Conservation (phyloP, 1,140 invertebrate species). For the Leptinotarsa undecemlineata region DNA sequence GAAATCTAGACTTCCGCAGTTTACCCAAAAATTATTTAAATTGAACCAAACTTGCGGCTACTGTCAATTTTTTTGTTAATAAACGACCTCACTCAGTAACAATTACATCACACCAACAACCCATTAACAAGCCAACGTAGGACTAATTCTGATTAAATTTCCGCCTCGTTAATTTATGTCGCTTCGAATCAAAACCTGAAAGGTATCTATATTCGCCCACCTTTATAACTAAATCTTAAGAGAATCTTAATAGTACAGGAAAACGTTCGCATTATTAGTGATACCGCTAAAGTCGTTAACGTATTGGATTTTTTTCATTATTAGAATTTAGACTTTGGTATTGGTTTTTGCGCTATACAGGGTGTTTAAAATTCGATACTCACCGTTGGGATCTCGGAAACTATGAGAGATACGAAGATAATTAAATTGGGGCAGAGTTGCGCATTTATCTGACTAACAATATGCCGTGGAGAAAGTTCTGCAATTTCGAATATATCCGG, state of each 20-base stretch:
- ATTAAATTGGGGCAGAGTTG: no score
- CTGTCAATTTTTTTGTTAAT: neutral
- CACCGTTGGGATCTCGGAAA: no score
- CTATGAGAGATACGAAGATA: no score
- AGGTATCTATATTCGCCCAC: conserved; percentile 2
- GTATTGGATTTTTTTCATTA: no score
- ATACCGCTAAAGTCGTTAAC: no score
- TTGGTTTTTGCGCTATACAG: no score
- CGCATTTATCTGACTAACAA: no score
- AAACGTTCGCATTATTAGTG: neutral
- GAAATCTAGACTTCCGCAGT: neutral
- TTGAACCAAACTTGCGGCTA: neutral
- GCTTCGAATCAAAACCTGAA: conserved; percentile 1
- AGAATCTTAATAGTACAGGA: neutral
- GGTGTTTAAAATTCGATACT: no score
- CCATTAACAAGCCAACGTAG: conserved; percentile 8
- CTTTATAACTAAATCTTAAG: neutral
- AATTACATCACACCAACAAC: conserved; percentile 6
- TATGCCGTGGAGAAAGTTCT: no score
- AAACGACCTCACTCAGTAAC: neutral
- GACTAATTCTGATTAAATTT: conserved; percentile 4
- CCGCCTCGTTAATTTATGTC: conserved; percentile 7
- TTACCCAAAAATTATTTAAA: neutral
- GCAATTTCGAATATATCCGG: no score
- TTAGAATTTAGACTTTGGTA: no score